Percentiles rank a stretch among this genome's conserved stretches.
Evolutionary conservation across 2,797 vertebrate species (phyloP).

Genomic region (Gadopsis marmoratus): DNA sequence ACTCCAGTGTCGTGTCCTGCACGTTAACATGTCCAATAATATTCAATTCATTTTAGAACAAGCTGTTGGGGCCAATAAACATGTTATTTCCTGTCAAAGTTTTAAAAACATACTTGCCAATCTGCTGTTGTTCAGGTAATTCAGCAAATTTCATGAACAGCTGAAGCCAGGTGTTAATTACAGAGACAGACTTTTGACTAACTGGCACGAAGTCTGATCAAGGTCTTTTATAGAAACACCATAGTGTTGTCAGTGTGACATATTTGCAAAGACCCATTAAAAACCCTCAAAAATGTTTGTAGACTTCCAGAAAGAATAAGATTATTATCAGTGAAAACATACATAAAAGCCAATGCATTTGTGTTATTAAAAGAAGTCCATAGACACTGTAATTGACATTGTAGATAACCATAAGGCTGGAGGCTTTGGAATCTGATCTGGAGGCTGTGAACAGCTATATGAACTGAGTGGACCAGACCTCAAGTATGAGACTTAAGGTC

Average conservation of each 20-base stretch:
- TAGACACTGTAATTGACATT: slow-evolving; percentile 3
- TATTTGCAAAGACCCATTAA: not conserved
- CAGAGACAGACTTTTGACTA: not conserved
- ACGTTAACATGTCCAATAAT: too few relatives aligned
- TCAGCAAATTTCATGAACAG: not conserved
- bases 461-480: slow-evolving; percentile 22
- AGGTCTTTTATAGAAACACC: not conserved
- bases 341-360: not conserved
- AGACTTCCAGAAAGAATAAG: not conserved
- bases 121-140: not conserved
- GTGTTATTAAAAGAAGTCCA: slow-evolving; percentile 11
- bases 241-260: not conserved
- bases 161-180: not conserved
- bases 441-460: slow-evolving; percentile 18
- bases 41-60: too few relatives aligned
- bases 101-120: not conserved
- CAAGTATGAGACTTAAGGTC: slow-evolving; percentile 21
- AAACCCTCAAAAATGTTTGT: not conserved
- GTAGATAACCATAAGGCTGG: slow-evolving; percentile 3
- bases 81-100: not conserved
- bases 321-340: not conserved
- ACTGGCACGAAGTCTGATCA: not conserved
- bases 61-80: not conserved
- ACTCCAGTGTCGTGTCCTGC: too few relatives aligned
- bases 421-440: slow-evolving; percentile 1